phyloP scores from a whole-genome alignment of 2,888 invertebrate genomes.

The Calliphora vomitoria region DNA sequence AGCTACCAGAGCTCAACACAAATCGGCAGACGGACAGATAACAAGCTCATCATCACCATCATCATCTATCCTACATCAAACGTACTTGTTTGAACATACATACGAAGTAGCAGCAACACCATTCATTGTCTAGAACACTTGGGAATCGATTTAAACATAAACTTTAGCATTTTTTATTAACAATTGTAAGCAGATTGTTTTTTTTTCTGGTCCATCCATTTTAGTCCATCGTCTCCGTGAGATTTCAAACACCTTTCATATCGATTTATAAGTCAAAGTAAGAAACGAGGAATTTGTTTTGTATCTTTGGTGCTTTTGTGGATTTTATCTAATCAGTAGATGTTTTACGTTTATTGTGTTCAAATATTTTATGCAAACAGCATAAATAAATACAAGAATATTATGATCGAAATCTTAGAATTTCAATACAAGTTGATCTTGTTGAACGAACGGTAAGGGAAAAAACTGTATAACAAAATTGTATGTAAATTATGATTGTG shows the following conservation, averaged over 20 bases:
- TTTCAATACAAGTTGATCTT: constrained; percentile 46
- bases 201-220: constrained; percentile 4
- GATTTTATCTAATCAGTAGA: constrained; percentile 62
- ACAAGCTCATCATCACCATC: constrained; percentile 51
- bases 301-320: constrained; percentile 30
- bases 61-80: constrained; percentile 45
- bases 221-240: constrained; percentile 15
- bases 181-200: constrained; percentile 55
- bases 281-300: constrained; percentile 55
- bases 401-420: constrained; percentile 64
- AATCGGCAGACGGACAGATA: not conserved
- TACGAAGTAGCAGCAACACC: constrained; percentile 27
- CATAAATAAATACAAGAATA: constrained; percentile 46
- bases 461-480: constrained; percentile 30
- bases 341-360: constrained; percentile 57
- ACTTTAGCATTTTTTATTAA: constrained; percentile 44
- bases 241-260: constrained; percentile 51
- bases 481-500: constrained; percentile 30
- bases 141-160: constrained; percentile 68
- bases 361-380: constrained; percentile 63
- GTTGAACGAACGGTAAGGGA: not conserved
- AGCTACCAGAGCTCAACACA: constrained; percentile 19
- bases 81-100: constrained; percentile 22
- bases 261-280: constrained; percentile 5
- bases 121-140: constrained; percentile 63